Conservation (phyloP, 2,113 vertebrate genomes). For the Myotis brandtii region DNA sequence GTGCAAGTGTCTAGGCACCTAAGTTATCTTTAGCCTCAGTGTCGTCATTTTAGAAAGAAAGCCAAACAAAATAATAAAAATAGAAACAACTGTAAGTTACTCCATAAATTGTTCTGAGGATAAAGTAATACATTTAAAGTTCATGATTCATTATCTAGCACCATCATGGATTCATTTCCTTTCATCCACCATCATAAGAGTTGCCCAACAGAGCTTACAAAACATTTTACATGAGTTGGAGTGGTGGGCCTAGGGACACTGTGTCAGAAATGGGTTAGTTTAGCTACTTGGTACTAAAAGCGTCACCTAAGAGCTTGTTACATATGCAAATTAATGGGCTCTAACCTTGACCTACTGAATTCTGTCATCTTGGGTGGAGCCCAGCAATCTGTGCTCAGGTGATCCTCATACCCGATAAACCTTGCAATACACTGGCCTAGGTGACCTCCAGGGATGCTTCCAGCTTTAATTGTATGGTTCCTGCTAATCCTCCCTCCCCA, state of each 20-base stretch:
- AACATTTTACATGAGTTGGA: neutral
- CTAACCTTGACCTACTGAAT: neutral
- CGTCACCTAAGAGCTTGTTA: neutral
- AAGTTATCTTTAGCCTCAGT: neutral
- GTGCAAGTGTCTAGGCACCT: neutral
- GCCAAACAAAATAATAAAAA: neutral
- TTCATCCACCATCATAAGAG: neutral
- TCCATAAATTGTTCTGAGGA: neutral
- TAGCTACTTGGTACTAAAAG: neutral
- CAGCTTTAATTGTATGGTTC: neutral
- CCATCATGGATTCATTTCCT: neutral
- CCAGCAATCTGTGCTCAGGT: neutral
- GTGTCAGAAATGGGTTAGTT: neutral
- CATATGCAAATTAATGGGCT: neutral
- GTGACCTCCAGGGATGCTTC: neutral
- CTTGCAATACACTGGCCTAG: neutral
- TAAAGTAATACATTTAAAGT: conserved; percentile 14
- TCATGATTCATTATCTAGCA: conserved; percentile 10
- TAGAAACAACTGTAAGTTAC: neutral
- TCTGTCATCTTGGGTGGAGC: neutral
- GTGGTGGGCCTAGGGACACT: neutral
- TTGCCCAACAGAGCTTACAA: neutral
- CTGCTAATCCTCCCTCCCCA: neutral
- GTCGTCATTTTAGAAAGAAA: conserved; percentile 27
- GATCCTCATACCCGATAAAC: neutral